phyloP scores from a whole-genome alignment of 1,140 invertebrate genomes.

The Ylistrum balloti region DNA sequence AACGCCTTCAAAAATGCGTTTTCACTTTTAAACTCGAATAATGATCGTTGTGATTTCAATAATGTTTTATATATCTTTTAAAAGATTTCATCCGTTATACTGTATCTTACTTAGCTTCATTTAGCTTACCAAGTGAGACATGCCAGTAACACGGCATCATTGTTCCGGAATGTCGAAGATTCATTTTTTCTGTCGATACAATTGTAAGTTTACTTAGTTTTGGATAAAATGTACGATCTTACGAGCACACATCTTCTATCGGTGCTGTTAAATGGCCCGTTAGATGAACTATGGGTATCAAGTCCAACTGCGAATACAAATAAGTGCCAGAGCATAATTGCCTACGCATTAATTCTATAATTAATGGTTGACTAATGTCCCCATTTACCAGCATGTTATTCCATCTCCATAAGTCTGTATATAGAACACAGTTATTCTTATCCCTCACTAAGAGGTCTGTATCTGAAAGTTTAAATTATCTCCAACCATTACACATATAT shows the following conservation, averaged over 20 bases:
- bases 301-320: neutral
- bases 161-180: conserved; percentile 6
- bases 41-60: no score
- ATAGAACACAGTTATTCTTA: neutral
- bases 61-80: no score
- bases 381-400: neutral
- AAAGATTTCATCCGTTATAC: no score
- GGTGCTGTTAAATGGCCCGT: conserved; percentile 24
- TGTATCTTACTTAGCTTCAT: no score
- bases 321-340: neutral
- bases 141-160: neutral
- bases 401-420: neutral
- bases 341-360: neutral
- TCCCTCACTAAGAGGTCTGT: neutral
- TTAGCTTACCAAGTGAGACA: no score
- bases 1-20: no score
- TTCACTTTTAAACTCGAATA: no score
- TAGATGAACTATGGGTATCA: conserved; percentile 28
- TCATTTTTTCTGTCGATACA: conserved; percentile 17
- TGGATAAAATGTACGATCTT: neutral
- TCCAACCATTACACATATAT: conserved; percentile 2
- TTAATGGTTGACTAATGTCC: neutral
- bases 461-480: conserved; percentile 18
- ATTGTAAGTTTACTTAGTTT: conserved; percentile 9
- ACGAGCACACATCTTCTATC: neutral